Evolutionary conservation across 1,140 invertebrate species (phyloP).

Genomic region (Drosophila mojavensis): DNA sequence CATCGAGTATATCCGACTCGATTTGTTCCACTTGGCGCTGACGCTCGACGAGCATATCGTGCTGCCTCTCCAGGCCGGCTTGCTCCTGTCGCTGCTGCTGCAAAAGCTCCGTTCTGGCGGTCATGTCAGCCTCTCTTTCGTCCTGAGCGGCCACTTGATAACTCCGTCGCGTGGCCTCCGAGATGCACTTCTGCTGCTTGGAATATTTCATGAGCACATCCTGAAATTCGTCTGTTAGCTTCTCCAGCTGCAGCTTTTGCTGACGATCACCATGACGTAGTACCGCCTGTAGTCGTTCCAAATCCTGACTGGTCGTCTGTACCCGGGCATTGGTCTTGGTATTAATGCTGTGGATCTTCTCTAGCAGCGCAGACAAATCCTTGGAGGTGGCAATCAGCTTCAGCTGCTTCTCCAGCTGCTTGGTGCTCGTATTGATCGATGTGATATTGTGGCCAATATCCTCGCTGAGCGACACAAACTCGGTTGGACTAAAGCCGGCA

Average conservation of each 20-base stretch:
- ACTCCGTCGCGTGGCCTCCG: slow-evolving; percentile 90
- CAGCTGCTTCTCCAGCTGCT: slow-evolving; percentile 89
- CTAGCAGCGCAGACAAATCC: slow-evolving; percentile 86
- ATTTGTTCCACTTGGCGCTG: slow-evolving; percentile 90
- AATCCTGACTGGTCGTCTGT: slow-evolving; percentile 89
- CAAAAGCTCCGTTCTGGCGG: slow-evolving; percentile 85
- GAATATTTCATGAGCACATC: slow-evolving; percentile 92
- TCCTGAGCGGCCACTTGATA: slow-evolving; percentile 85
- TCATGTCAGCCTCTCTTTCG: slow-evolving; percentile 82
- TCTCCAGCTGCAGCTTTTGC: slow-evolving; percentile 92
- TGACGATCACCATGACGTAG: slow-evolving; percentile 89
- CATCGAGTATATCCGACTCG: slow-evolving; percentile 94
- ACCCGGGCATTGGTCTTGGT: slow-evolving; percentile 91
- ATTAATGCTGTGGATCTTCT: slow-evolving; percentile 89
- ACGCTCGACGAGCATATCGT: slow-evolving; percentile 90
- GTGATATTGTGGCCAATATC: slow-evolving; percentile 92
- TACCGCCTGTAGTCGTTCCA: slow-evolving; percentile 88
- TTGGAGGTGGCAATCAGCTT: slow-evolving; percentile 91
- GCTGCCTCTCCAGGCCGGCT: slow-evolving; percentile 90
- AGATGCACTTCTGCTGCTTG: slow-evolving; percentile 90
- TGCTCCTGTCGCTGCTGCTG: slow-evolving; percentile 86
- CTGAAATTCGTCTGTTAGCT: slow-evolving; percentile 91
- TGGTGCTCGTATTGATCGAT: slow-evolving; percentile 89
- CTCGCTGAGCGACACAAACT: slow-evolving; percentile 90
- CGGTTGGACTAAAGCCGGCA: slow-evolving; percentile 89